Evolutionary conservation across 1,140 invertebrate genomes (phyloP), one percentile per base, ranked within the genome.

Genomic region (Trinorchestia longiramus): DNA sequence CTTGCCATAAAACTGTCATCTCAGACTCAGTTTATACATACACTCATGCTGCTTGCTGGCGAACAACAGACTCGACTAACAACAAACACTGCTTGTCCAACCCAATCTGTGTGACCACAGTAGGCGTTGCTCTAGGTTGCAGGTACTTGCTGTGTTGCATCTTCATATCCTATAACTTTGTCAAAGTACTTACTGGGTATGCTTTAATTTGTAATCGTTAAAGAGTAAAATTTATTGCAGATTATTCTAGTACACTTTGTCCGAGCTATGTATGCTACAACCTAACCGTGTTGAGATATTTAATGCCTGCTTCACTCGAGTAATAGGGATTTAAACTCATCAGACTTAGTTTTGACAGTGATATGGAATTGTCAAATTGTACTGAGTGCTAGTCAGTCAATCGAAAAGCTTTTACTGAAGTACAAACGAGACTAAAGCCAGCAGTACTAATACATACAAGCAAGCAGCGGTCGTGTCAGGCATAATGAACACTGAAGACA

Each of bases 1-100:
- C 92, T 45, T 94, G 92, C 92, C 43, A 94, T 94, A 94, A 94
- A 94, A 94, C 92, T 94, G 92, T 94, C 92, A 94, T 45, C 43
- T 94, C 19, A 77, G 43, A 47, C 41, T 45, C 43, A 36, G 92
- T 94, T 40, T 43, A 19, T 90, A 77, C 36, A 77, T 77, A 77
- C 62, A 77, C 62, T 77, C 62, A 3, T 36, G 62, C 36, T 77
- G 62, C 62, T 77, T 77, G 62, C 62, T 23, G 62, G 62, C 15
- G 62, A 77, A 77, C 62, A 77, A 77, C 62, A 77, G 62, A 77
- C 62, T 11, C 62, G 28, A 77, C 62, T 3, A 77, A 77, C 62
- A 77, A 77, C 62, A 77, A 77, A 77, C 62, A 28, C 62, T 77
- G 62, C 11, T 36, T 77, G 62, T 77, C 15, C 62, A 77, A 77